Percentiles rank a stretch among this genome's conserved stretches.
Evolutionary conservation across 2,797 vertebrate species (phyloP).

Genomic region (Lagodon rhomboides): DNA sequence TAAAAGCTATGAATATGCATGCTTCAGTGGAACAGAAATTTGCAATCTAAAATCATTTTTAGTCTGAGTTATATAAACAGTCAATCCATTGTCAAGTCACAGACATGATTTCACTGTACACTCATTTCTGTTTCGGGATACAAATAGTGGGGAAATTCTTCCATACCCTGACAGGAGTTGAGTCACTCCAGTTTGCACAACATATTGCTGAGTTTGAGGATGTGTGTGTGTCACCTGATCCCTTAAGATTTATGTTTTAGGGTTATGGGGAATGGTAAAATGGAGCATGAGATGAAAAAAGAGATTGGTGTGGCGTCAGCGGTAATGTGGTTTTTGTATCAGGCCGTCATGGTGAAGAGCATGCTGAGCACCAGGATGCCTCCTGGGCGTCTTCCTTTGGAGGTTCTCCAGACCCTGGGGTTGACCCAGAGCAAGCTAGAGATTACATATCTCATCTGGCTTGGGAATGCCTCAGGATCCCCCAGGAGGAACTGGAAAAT

Average conservation of each 20-base stretch:
- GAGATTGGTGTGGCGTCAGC: neutral
- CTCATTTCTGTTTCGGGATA: neutral
- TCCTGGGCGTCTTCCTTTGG: neutral
- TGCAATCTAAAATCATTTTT: neutral
- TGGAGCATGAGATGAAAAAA: too few relatives aligned
- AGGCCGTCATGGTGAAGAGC: too few relatives aligned
- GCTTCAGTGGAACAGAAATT: neutral
- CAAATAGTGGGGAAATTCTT: too few relatives aligned
- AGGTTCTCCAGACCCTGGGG: neutral
- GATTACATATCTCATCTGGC: too few relatives aligned
- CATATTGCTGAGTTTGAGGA: neutral
- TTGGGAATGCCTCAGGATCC: too few relatives aligned
- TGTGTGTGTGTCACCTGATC: neutral
- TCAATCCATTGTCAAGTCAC: neutral
- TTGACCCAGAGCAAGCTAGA: too few relatives aligned
- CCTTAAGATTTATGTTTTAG: too few relatives aligned
- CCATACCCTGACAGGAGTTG: too few relatives aligned
- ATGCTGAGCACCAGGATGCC: neutral
- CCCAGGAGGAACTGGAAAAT: too few relatives aligned
- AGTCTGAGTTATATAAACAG: neutral
- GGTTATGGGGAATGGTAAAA: too few relatives aligned
- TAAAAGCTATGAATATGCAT: too few relatives aligned
- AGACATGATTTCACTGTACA: neutral
- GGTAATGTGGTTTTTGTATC: neutral
- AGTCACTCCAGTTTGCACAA: too few relatives aligned